Conservation (phyloP, 2,113 vertebrate species). For the Clarias macrocephalus region DNA sequence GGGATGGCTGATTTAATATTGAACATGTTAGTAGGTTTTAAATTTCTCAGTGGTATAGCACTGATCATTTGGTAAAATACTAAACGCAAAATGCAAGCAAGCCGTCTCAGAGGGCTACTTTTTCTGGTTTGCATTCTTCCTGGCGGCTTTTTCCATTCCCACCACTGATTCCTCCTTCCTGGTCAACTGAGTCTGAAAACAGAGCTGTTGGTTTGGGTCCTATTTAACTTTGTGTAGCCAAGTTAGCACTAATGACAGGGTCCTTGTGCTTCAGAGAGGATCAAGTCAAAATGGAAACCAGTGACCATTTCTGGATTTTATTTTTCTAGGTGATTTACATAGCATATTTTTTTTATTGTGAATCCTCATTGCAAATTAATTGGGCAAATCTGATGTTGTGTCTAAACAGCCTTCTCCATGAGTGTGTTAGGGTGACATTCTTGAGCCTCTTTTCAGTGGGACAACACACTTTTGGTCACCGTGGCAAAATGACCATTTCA, state of each 20-base stretch:
- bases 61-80: constrained; percentile 42
- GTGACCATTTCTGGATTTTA: not conserved
- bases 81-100: constrained; percentile 38
- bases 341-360: not conserved
- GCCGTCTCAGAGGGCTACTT: constrained; percentile 30
- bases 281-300: not conserved
- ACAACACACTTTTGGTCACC: not conserved
- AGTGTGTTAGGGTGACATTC: constrained; percentile 16
- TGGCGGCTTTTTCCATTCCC: constrained; percentile 28
- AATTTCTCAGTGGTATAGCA: not conserved
- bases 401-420: not conserved
- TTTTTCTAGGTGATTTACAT: not conserved
- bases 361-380: not conserved
- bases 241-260: constrained; percentile 25
- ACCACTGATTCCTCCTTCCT: constrained; percentile 13
- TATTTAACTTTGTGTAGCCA: not conserved
- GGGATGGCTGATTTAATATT: not conserved
- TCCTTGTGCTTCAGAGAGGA: not conserved
- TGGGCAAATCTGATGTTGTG: not conserved
- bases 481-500: not conserved
- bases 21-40: not conserved
- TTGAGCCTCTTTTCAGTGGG: not conserved
- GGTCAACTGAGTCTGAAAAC: constrained; percentile 22
- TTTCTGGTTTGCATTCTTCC: constrained; percentile 44
- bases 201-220: not conserved